These are phyloP conservation scores for Caenorhabditis doughertyi DNA, from an alignment of 2,888 invertebrate species.

Conservation along the genomic window DNA sequence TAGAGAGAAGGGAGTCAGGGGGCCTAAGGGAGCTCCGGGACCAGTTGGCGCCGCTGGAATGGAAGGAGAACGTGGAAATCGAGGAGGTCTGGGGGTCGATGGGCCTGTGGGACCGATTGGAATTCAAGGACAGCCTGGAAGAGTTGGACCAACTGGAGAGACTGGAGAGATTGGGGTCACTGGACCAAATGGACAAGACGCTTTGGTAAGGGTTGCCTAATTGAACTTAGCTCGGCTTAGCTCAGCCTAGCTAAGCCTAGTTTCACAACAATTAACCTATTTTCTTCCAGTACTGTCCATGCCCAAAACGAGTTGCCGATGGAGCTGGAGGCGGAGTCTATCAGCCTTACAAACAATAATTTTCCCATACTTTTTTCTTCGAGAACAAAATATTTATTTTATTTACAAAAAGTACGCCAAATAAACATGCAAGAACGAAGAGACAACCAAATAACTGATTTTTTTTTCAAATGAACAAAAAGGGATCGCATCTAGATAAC, in stretches of 20 bases:
- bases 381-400: conserved; percentile 1
- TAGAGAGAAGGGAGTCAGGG: conserved; percentile 64
- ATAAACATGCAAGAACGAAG: neutral
- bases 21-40: conserved; percentile 61
- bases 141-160: conserved; percentile 50
- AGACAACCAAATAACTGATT: conserved; percentile 29
- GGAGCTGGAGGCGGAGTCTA: conserved; percentile 56
- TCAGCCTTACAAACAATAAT: conserved; percentile 60
- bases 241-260: too few species aligned
- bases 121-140: conserved; percentile 49
- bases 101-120: conserved; percentile 48
- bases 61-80: conserved; percentile 58
- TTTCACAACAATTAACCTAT: too few species aligned
- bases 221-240: too few species aligned
- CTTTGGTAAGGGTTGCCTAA: conserved; percentile 35
- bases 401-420: neutral
- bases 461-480: neutral
- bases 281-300: conserved; percentile 67
- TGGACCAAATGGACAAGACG: conserved; percentile 61
- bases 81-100: conserved; percentile 59
- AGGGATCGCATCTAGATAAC: neutral
- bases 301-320: conserved; percentile 57
- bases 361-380: neutral
- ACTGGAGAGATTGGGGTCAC: conserved; percentile 46
- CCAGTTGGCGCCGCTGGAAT: conserved; percentile 47